phyloP scores from a whole-genome alignment of 2,797 vertebrate species.

The Tokudaia muenninki region DNA sequence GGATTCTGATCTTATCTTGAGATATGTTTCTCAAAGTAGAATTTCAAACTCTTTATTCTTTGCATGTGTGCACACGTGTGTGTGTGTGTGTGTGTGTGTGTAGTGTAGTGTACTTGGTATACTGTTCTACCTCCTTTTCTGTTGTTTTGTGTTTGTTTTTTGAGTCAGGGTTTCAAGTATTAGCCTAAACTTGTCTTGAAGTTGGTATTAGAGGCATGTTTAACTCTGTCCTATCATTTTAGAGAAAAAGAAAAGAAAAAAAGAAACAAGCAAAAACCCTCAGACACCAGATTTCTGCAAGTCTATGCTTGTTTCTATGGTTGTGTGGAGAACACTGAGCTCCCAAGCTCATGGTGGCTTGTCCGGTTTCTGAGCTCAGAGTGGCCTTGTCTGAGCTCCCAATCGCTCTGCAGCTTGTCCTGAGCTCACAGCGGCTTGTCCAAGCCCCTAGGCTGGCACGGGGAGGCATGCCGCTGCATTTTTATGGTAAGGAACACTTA shows the following conservation, averaged over 20 bases:
- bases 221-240: neutral
- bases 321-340: neutral
- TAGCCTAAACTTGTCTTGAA: neutral
- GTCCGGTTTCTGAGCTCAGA: neutral
- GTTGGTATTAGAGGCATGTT: neutral
- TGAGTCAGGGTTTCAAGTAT: neutral
- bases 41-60: neutral
- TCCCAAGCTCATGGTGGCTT: neutral
- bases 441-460: neutral
- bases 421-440: neutral
- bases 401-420: no score
- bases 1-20: neutral
- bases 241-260: neutral
- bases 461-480: neutral
- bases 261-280: neutral
- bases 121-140: neutral
- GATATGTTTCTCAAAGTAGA: slow-evolving; percentile 6
- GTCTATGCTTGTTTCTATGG: neutral
- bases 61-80: no score
- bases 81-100: neutral
- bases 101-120: neutral
- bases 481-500: neutral
- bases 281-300: neutral
- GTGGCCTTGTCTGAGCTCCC: neutral
- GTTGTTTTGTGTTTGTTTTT: neutral